Base-by-base conservation (phyloP, 2,888 invertebrate species). In the Notodonta ziczac region DNA sequence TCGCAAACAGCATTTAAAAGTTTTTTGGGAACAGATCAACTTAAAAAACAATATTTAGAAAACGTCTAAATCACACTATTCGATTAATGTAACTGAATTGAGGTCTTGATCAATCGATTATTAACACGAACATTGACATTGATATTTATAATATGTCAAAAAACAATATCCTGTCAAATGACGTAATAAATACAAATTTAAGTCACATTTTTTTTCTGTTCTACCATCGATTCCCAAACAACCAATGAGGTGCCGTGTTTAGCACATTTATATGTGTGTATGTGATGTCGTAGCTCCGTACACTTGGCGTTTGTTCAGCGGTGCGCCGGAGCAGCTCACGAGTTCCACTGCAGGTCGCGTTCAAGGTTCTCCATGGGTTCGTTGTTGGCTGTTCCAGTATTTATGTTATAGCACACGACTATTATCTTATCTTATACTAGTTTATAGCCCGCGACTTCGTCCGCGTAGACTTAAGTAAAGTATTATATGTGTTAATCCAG, bases 351-450 rank as follows among this genome's bases (percentile, higher is more conserved):
- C 82, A 94, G 82, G 62, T 94, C 94, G 7, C 92, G 88, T 70
- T 94, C 94, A 69, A 94, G 87, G 74, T 92, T 94, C 86, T 94
- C 94, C 72, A 93, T 82, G 65, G 94, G 93, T 84, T 94, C 94
- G 88, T 94, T 90, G 90, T 93, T 94, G 0, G 89, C 94, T 93
- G 88, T 16, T 16, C 4, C 16, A 16, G 14, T 50, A 50, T 50
- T 50, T 16, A 50, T 16, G 50, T 50, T 50, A 50, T 10, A 16
- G n/a, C 13, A 46, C 46, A 46, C n/a, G 5, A 35, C 35, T 35
- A 35, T n/a, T n/a, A n/a, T n/a, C n/a, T n/a, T n/a, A n/a, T n/a
- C n/a, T n/a, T n/a, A n/a, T n/a, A n/a, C n/a, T n/a, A n/a, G n/a
- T n/a, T n/a, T n/a, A n/a, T n/a, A n/a, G n/a, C n/a, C n/a, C n/a